phyloP scores from a whole-genome alignment of 2,113 vertebrate species.

The Tor tambroides region DNA sequence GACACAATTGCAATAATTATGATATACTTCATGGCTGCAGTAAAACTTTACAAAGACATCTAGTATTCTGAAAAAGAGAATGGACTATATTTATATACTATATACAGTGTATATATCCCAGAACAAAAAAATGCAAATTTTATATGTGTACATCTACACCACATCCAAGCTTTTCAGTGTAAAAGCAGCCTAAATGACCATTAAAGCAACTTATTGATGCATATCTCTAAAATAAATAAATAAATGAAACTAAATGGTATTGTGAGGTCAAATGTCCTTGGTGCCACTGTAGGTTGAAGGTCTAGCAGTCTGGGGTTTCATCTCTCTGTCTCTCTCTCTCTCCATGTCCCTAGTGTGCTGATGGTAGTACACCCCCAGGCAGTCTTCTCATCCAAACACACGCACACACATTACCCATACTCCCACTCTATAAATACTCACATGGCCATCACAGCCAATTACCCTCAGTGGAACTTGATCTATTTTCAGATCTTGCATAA shows the following conservation, averaged over 20 bases:
- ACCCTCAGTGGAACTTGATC: constrained; percentile 30
- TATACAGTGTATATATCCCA: no score
- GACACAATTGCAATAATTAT: not conserved
- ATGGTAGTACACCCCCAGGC: constrained; percentile 40
- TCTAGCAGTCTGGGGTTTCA: constrained; percentile 4
- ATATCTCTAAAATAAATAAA: not conserved
- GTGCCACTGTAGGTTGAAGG: constrained; percentile 26
- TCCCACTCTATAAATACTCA: constrained; percentile 56
- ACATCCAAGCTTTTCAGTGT: not conserved
- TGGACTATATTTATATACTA: no score
- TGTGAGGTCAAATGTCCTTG: constrained; percentile 11
- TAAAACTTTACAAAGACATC: not conserved
- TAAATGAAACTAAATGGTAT: constrained; percentile 20
- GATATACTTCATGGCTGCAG: not conserved
- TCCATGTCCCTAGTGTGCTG: constrained; percentile 25
- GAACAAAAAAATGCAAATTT: not conserved
- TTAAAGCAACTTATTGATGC: constrained; percentile 35
- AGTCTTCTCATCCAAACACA: constrained; percentile 25
- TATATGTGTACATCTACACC: not conserved
- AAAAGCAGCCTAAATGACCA: not conserved
- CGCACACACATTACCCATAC: constrained; percentile 34
- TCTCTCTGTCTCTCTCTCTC: not conserved
- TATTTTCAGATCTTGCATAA: not conserved
- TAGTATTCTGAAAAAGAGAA: not conserved
- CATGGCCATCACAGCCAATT: constrained; percentile 55